These are phyloP conservation scores for Heliocidaris tuberculata DNA, from an alignment of 35 echinoderm and acorn worm genomes.

Conservation along the genomic window DNA sequence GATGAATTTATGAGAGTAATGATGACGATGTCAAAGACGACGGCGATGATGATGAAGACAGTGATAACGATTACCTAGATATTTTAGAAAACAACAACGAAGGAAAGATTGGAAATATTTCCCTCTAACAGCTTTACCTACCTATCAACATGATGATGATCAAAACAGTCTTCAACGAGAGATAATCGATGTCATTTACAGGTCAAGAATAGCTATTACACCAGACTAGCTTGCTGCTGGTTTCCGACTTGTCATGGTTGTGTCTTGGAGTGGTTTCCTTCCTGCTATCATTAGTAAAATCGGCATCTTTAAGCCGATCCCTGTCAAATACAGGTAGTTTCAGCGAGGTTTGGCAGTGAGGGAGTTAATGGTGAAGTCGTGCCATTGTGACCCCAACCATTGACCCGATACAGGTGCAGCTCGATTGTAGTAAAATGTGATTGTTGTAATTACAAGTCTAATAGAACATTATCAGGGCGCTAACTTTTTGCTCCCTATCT, in stretches of 20 bases:
- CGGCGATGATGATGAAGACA: not conserved
- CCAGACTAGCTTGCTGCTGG: not conserved
- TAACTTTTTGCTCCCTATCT: too few relatives aligned
- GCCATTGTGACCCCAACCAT: not conserved
- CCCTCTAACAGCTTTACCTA: not conserved
- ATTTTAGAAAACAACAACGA: not conserved
- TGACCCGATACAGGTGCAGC: not conserved
- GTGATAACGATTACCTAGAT: not conserved
- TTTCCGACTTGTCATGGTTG: slow-evolving; percentile 8
- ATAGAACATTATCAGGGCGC: too few relatives aligned
- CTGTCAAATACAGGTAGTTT: not conserved
- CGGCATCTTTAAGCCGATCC: not conserved
- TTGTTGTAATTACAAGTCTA: too few relatives aligned
- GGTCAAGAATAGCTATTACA: slow-evolving; percentile 1
- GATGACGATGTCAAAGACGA: not conserved
- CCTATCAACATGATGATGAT: not conserved
- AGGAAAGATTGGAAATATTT: not conserved
- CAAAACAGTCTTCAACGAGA: not conserved
- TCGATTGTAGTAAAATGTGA: not conserved
- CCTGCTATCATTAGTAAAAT: not conserved
- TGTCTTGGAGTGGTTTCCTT: slow-evolving; percentile 7
- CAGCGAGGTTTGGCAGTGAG: not conserved
- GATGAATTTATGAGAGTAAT: not conserved
- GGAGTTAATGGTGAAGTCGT: not conserved
- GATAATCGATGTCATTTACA: not conserved